Base-by-base conservation (phyloP, 2,797 vertebrate genomes). In the Gadopsis marmoratus region DNA sequence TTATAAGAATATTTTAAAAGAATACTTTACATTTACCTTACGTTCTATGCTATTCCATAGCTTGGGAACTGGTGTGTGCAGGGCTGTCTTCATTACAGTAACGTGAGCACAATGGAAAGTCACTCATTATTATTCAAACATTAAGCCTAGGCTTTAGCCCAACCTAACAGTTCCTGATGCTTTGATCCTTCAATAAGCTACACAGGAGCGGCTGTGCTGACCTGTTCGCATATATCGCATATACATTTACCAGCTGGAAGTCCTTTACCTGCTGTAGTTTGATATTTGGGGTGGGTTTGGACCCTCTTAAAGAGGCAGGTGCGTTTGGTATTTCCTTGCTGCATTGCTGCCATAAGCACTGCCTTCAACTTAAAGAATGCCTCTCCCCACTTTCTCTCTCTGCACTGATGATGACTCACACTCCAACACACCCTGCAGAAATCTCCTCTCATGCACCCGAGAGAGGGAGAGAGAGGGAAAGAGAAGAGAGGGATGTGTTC, bases 391-490 rank as follows among this genome's bases (percentile, higher is more conserved):
- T 88, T 84, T 85, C 82, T 88, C 82, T 82, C 86, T 88, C 90
- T 90, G 93, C 93, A 89, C 89, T 86, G 91, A 84, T 84, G 93
- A 95, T 95, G 95, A 96, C 94, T 96, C 95, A 95, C 91, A 93
- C 91, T 91, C 87, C 76, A 93, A 91, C 92, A 93, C 93, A 89
- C 90, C 93, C 92, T 94, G 92, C 92, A 93, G 92, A 94, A 92
- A 92, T 88, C 86, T 89, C 82, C 84, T 88, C 87, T 89, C 78
- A 84, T 90, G 87, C 81, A 86, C 79, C 83, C 77, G n/a, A 88
- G 82, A 91, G 82, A 78, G 81, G 66, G 79, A 59, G 75, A 72
- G 85, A 63, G 72, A 67, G 84, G 58, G 59, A 72, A 48, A 71
- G 53, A 68, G 61, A 71, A 79, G 73, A 80, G 78, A 78, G 74